A percentile compares a stretch with the other conserved stretches of the same genome.
phyloP scores from a whole-genome alignment of 2,113 vertebrate species.

The Oriolus oriolus region DNA sequence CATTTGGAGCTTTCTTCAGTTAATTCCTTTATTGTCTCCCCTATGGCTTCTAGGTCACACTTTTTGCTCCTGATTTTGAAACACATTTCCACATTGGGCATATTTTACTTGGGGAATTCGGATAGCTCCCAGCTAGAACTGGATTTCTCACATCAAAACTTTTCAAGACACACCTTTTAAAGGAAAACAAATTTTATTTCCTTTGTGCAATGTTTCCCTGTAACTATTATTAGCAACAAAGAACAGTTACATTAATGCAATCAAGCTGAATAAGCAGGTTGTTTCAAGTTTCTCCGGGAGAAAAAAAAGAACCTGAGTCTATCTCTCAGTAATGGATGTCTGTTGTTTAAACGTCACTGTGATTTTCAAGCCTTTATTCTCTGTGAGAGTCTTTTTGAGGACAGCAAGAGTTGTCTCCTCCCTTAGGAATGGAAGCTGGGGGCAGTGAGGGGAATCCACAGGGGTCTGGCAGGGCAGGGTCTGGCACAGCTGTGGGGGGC shows the following conservation, averaged over 20 bases:
- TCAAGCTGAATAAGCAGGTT: background rate
- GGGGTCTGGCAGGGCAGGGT: background rate
- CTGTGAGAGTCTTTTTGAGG: background rate
- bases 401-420: background rate
- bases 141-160: background rate
- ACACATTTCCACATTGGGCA: background rate
- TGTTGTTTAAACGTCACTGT: background rate
- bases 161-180: background rate
- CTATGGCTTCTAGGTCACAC: background rate
- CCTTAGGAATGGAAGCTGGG: background rate
- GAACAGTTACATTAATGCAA: background rate
- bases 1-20: background rate
- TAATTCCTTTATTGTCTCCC: background rate
- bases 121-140: background rate
- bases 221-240: background rate
- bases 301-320: background rate
- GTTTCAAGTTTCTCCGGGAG: background rate
- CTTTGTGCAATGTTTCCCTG: background rate
- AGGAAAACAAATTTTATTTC: background rate
- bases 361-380: background rate
- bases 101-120: background rate
- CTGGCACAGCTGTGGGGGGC: background rate
- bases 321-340: background rate
- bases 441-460: background rate
- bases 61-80: background rate